Evolutionary conservation across 2,797 vertebrate species (phyloP).

Genomic region (Neosilurus hyrtlii): DNA sequence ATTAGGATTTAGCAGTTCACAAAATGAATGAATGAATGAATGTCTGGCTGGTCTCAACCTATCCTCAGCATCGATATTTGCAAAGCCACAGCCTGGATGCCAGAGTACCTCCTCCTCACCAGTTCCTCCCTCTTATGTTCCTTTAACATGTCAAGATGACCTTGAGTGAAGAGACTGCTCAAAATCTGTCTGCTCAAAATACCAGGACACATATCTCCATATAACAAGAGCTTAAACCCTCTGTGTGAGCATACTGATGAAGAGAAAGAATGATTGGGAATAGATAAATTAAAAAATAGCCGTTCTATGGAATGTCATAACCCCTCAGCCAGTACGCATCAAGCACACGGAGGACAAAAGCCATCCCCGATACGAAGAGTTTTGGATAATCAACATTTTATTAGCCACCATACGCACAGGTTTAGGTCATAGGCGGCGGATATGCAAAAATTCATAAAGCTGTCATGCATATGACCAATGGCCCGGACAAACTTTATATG

Average conservation of each 20-base stretch:
- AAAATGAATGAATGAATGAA: conserved; percentile 14
- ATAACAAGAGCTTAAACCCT: background rate
- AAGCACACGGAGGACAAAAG: too few relatives aligned
- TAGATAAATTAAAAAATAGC: background rate
- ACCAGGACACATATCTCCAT: conserved; percentile 15
- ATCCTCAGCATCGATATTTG: conserved; percentile 54
- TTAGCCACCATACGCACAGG: too few relatives aligned
- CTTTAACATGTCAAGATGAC: conserved; percentile 37
- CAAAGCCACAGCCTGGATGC: conserved; percentile 60
- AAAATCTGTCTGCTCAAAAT: conserved; percentile 13
- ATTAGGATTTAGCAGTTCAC: too few relatives aligned
- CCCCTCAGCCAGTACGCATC: too few relatives aligned
- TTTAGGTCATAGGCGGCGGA: too few relatives aligned
- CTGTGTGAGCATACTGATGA: background rate
- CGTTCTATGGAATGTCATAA: too few relatives aligned
- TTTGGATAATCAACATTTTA: too few relatives aligned
- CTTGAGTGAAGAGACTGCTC: conserved; percentile 17
- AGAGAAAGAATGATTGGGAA: background rate
- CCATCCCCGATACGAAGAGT: too few relatives aligned
- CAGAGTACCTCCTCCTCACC: conserved; percentile 45
- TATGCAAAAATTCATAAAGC: too few relatives aligned
- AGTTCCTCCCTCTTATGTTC: conserved; percentile 38
- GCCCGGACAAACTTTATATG: too few relatives aligned
- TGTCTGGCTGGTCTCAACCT: conserved; percentile 55
- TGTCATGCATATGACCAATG: too few relatives aligned